Base-by-base conservation (phyloP, 1,140 invertebrate species). In the Zaprionus kolodkinae region DNA sequence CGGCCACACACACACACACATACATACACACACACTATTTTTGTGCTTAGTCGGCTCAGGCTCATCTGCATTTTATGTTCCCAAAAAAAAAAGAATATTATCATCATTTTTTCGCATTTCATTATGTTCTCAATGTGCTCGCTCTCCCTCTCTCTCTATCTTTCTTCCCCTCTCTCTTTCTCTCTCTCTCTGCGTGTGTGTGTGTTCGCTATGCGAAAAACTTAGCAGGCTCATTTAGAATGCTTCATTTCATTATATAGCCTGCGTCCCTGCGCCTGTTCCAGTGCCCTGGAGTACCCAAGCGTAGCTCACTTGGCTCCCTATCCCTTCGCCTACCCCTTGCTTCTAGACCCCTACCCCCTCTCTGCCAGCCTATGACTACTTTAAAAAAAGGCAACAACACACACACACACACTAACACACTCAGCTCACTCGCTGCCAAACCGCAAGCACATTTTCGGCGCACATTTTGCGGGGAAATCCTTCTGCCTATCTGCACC, bases 31-130 rank as follows among this genome's bases (percentile, higher is more conserved):
- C 73, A 76, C 80, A 87, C 83, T 89, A 84, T 88, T 84, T 86
- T 88, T 72, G 66, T 89, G 84, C 84, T 88, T 88, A 88, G 85
- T 88, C 84, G 84, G 85, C 84, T 88, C 84, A 89, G 84, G 85
- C 84, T 88, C 84, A 88, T 88, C 84, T 88, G 85, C 84, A 88
- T 88, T 88, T 88, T 88, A 88, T 88, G 84, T 78, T 89, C 80
- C 78, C 21, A 21, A 21, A 21, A 21, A 21, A 21, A 21, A 30
- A 84, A 88, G 89, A 88, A 84, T 84, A 88, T 88, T 74, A 88
- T 86, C 83, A 86, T 87, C 67, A 88, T 88, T 88, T 88, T 89
- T 89, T 84, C 74, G 84, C 85, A 88, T 88, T 88, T 88, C 81
- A 88, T 88, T 88, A 88, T 76, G 78, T 52, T 35, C 59, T 25